A percentile compares a stretch with the other conserved stretches of the same genome.
Evolutionary conservation across 1,140 invertebrate species (phyloP).

Genomic region (Zaprionus lachaisei): DNA sequence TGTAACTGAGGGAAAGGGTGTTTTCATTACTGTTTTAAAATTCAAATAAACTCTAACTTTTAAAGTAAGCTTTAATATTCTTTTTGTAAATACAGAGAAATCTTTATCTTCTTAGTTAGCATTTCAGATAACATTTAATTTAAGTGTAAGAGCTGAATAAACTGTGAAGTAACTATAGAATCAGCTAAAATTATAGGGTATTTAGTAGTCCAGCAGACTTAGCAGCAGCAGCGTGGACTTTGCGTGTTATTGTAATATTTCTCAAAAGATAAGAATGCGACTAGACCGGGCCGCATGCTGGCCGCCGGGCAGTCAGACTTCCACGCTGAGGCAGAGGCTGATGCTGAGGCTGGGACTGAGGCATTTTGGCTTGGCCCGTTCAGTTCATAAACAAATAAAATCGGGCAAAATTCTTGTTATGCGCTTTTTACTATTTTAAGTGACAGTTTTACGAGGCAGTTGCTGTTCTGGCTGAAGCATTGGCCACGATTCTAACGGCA

Average conservation of each 20-base stretch:
- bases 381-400: constrained; percentile 69
- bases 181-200: background rate
- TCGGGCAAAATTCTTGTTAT: constrained; percentile 52
- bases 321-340: background rate
- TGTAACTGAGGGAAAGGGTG: background rate
- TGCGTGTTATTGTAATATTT: constrained; percentile 84
- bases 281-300: constrained; percentile 58
- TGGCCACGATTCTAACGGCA: constrained; percentile 12
- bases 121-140: background rate
- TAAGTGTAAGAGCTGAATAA: background rate
- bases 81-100: background rate
- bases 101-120: background rate
- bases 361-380: constrained; percentile 36
- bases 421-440: constrained; percentile 54
- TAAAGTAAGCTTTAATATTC: background rate
- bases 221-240: constrained; percentile 56
- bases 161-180: background rate
- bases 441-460: constrained; percentile 59
- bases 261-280: constrained; percentile 84
- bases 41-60: background rate
- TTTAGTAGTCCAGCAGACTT: constrained; percentile 3
- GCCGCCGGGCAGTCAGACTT: background rate
- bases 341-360: background rate
- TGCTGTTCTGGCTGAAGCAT: constrained; percentile 24
- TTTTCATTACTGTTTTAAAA: background rate